phyloP scores from a whole-genome alignment of 2,797 vertebrate genomes.

The Pristis pectinata region DNA sequence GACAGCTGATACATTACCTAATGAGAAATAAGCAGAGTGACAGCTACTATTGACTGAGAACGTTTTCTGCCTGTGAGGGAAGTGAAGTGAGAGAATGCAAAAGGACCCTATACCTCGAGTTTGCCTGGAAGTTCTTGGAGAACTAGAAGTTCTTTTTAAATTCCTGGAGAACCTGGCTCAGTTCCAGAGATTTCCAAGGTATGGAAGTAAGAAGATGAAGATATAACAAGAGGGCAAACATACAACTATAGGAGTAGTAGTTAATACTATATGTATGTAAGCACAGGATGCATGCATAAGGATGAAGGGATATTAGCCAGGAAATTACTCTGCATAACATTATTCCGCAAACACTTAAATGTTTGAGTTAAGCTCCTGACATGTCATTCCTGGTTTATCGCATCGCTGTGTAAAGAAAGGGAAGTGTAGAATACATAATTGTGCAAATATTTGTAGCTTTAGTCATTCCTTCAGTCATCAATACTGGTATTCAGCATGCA shows the following conservation, averaged over 20 bases:
- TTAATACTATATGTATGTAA: neutral
- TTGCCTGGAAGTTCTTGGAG: no score
- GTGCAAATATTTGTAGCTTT: slow-evolving; percentile 10
- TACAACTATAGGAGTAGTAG: no score
- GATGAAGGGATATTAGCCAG: neutral
- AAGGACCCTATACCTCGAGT: no score
- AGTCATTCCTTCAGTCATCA: neutral
- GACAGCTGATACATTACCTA: no score
- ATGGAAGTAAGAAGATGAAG: neutral
- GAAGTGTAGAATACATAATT: neutral
- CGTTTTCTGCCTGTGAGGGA: no score
- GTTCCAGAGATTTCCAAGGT: no score
- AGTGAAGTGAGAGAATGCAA: no score
- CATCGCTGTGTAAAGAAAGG: neutral
- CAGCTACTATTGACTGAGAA: no score
- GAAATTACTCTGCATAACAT: neutral
- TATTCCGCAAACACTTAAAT: neutral
- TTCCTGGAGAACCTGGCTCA: no score
- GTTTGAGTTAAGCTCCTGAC: neutral
- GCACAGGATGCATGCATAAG: neutral
- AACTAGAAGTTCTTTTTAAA: no score
- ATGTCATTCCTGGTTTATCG: neutral
- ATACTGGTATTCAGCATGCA: no score
- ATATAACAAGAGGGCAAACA: neutral
- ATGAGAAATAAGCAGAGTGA: no score